Base-by-base conservation (phyloP, 2,113 vertebrate species). In the Shinisaurus crocodilurus region DNA sequence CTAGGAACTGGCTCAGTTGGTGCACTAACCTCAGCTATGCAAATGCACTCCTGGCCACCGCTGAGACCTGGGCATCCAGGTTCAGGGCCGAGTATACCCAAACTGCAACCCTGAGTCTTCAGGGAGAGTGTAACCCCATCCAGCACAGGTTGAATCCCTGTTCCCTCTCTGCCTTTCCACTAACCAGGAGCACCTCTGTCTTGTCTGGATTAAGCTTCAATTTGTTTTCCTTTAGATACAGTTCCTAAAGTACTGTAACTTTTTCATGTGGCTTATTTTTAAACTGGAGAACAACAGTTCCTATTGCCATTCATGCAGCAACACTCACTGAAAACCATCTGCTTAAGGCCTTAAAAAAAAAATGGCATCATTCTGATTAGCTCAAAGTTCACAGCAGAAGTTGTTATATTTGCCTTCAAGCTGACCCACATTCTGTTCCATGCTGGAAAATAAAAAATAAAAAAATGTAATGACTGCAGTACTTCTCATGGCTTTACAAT, bases 341-440 rank as follows among this genome's bases (percentile, higher is more conserved):
- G 91, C 85, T 92, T 57, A 67, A 84, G 92, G n/a, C 80, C 84
- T 45, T 92, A 57, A 89, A 80, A 45, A 91, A 57, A 89, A 80
- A 45, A 91, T 91, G 50, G 88, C 77, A 91, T 57, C 10, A 5
- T 88, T 90, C 81, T 89, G 45, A 65, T 87, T 90, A 93, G 90
- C 90, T 83, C 90, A n/a, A 40, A 91, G 86, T 95, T 90, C 91
- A 87, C 37, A 87, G 89, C 89, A 60, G 93, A 94, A 93, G 85
- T 45, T 74, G 65, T 90, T 37, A 92, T 8, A 67, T 92, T 92
- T 88, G n/a, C 88, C 90, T 92, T 93, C 81, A 89, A n/a, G 34
- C 87, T 92, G 90, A 90, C 91, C 91, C 2, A 32, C 69, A 70
- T 92, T 92, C 89, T 0, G 0, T 93, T 96, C 80, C n/a, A 86